Conservation (phyloP, 53 echinoderm and acorn worm genomes). For the Arbacia lixula region DNA sequence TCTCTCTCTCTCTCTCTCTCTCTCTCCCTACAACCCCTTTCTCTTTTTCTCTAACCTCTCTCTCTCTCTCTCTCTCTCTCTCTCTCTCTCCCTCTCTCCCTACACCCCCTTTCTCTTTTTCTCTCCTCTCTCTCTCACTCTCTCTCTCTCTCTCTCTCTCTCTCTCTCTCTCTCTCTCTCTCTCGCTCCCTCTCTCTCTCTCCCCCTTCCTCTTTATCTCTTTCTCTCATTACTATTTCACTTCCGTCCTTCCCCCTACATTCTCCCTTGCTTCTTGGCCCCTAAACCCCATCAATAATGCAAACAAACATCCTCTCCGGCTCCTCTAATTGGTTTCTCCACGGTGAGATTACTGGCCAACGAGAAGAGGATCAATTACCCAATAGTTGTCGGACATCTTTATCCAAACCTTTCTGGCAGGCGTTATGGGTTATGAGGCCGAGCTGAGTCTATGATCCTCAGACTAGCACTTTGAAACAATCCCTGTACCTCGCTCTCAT, state of each 20-base stretch:
- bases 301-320: constrained; percentile 23
- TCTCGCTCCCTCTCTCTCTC: not conserved
- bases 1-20: no score
- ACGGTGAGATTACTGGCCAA: no score
- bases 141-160: not conserved
- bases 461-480: no score
- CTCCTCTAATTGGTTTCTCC: constrained; percentile 37
- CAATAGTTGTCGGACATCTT: no score
- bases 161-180: not conserved
- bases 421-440: no score
- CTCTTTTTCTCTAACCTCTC: no score
- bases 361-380: no score
- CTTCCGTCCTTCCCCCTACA: not conserved
- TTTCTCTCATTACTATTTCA: no score
- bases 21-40: no score
- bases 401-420: no score
- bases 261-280: not conserved
- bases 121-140: not conserved
- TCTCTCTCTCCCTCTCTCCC: not conserved
- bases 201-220: not conserved
- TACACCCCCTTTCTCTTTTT: not conserved
- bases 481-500: no score
- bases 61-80: not conserved
- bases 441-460: no score
- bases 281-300: constrained; percentile 3